phyloP scores from a whole-genome alignment of 2,797 vertebrate genomes.

The Sciaenops ocellatus region DNA sequence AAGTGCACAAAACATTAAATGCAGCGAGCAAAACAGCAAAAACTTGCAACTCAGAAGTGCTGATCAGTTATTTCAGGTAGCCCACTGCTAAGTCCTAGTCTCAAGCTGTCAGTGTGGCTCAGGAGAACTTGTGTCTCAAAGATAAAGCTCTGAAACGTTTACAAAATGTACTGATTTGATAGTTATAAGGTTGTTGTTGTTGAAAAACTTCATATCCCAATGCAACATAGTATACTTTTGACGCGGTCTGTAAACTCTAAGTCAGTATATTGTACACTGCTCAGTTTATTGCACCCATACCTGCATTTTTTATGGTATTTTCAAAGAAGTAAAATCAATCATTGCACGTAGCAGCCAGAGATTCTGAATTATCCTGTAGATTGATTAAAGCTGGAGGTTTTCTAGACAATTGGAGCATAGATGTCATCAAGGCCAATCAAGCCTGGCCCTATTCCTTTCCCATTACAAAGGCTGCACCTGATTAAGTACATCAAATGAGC shows the following conservation, averaged over 20 bases:
- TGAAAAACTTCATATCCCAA: not conserved
- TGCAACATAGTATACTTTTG: not conserved
- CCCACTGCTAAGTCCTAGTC: not conserved
- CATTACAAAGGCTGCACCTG: conserved; percentile 86
- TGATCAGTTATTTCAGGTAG: not conserved
- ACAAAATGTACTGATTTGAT: not conserved
- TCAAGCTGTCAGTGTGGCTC: not conserved
- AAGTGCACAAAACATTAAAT: not conserved
- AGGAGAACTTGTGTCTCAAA: not conserved
- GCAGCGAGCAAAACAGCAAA: conserved; percentile 1
- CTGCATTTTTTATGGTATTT: conserved; percentile 64
- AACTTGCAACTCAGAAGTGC: not conserved
- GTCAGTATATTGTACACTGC: conserved; percentile 39
- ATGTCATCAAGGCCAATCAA: conserved; percentile 88
- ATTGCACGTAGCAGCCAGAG: conserved; percentile 62
- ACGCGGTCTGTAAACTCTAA: conserved; percentile 23
- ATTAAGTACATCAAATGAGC: conserved; percentile 86
- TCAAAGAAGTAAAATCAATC: conserved; percentile 64
- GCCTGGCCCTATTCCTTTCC: conserved; percentile 82
- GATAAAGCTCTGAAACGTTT: not conserved
- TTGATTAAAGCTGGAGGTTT: conserved; percentile 86
- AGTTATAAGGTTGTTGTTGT: not conserved
- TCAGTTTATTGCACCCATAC: conserved; percentile 56
- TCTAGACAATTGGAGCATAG: conserved; percentile 85
- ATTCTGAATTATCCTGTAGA: conserved; percentile 80